Evolutionary conservation across 23 tunicate species (phyloP), one percentile per base, ranked within the genome.

Genomic region (Trididemnum clinides): DNA sequence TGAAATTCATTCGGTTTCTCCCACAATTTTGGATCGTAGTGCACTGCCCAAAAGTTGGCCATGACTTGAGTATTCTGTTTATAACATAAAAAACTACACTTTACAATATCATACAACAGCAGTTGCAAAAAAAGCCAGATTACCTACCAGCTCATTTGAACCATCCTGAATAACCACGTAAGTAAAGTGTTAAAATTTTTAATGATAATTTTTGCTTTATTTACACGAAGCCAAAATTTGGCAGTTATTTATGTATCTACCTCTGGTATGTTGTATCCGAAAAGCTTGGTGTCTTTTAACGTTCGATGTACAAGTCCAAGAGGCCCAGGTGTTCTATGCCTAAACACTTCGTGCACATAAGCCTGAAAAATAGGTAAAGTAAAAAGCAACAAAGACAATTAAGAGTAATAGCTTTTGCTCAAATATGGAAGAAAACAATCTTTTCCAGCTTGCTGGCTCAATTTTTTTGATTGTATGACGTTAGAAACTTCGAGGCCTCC

Each of bases 231-330:
- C n/a, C n/a, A n/a, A n/a, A n/a, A n/a, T n/a, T n/a, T n/a, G n/a
- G n/a, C n/a, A n/a, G n/a, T n/a, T n/a, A n/a, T 49, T 49, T 49
- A n/a, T n/a, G n/a, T n/a, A n/a, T 64, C 23, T 21, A 87, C 91
- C 81, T 81, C 57, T 57, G 91, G 91, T 4, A 87, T 81, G 58
- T 81, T 72, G 81, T 80, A 87, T 81, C 91, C 91, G 73, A 32
- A 80, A 6, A 87, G 32, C 32, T 70, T 72, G 25, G 82, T 81
- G 28, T 50, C 59, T 30, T 78, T 27, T 28, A 51, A 39, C 3
- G 86, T 72, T 71, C 85, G 64, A 31, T 81, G 91, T 21, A 74
- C 82, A 25, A 87, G 51, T 28, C 86, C 91, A 28, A 87, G 78
- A 15, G 91, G 86, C 1, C 85, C 81, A 15, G 85, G 86, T 2